Base-by-base conservation (phyloP, 2,113 vertebrate species). In the Cyprinodon variegatus region DNA sequence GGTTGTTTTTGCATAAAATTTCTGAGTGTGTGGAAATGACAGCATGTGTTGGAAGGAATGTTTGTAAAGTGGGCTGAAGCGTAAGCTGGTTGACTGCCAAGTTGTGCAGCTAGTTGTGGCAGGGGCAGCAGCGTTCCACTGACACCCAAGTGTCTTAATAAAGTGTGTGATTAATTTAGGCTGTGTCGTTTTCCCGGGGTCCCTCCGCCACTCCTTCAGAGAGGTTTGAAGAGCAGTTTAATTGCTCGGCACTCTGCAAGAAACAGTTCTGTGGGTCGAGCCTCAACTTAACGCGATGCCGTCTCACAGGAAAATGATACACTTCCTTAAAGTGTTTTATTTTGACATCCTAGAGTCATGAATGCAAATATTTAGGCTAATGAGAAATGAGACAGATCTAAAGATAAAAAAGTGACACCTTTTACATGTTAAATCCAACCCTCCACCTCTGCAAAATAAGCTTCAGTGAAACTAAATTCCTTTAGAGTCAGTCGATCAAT, bases 91-190 rank as follows among this genome's bases (percentile, higher is more conserved):
- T 11, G 39, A 38, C 20, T 36, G 84, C 86, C 83, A 87, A 78
- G 69, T 53, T 62, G 77, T 68, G 79, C 77, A 70, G 67, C 59
- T 76, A 68, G 63, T 60, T 71, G 70, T 60, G 6, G 45, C 8
- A 48, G 62, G 79, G 78, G 64, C 39, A 20, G 63, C 43, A 64
- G 48, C 4, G 57, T 75, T 77, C 62, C 65, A 12, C 66, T 38
- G 70, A 79, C 81, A 68, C 81, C 68, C 17, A 68, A 81, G 83
- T 76, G 78, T 77, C 81, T 79, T 90, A 82, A 87, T 86, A 87
- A 85, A 88, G 83, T 68, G 77, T 61, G 81, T 82, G 88, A 89
- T 87, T 87, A 87, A 88, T 84, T 87, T 65, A 12, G 15, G 17
- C 83, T 69, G 77, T 89, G 82, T 90, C 81, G 79, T 88, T 82